A percentile compares a stretch with the other conserved stretches of the same genome.
These are phyloP conservation scores for Polylopha cassiicola DNA, from an alignment of 2,888 invertebrate genomes.

Conservation along the genomic window DNA sequence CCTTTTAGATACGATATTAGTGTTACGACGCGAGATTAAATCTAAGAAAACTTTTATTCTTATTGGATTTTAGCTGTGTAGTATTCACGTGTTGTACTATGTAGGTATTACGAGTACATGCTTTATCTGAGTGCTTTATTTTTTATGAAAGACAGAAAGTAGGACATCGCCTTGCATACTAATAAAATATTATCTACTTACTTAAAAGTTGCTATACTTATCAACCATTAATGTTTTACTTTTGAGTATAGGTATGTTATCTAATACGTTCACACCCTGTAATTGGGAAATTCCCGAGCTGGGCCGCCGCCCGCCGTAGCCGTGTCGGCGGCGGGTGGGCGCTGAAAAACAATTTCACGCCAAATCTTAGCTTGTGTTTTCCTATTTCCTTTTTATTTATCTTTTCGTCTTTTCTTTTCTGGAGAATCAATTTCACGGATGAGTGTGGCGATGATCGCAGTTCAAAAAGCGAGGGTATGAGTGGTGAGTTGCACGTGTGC, in stretches of 20 bases:
- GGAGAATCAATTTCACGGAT: slow-evolving; percentile 78
- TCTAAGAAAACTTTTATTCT: no score
- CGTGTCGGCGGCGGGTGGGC: slow-evolving; percentile 57
- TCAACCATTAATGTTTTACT: no score
- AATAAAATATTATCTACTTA: no score
- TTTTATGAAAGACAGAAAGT: no score
- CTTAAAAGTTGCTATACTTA: no score
- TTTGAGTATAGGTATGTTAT: slow-evolving; percentile 48
- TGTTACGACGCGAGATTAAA: slow-evolving; percentile 16
- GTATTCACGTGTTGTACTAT: no score
- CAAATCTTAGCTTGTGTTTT: slow-evolving; percentile 78
- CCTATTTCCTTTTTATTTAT: slow-evolving; percentile 78
- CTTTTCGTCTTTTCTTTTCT: slow-evolving; percentile 75
- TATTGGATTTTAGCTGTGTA: no score
- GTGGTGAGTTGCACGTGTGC: slow-evolving; percentile 44
- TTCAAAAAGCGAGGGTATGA: slow-evolving; percentile 64
- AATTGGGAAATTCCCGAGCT: slow-evolving; percentile 74
- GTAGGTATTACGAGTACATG: no score
- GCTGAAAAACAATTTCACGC: slow-evolving; percentile 78
- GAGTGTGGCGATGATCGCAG: slow-evolving; percentile 75
- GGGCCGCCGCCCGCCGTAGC: slow-evolving; percentile 46
- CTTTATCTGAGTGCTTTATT: no score
- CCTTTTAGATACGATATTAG: slow-evolving; percentile 23
- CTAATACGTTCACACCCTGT: slow-evolving; percentile 71
- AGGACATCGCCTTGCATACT: no score